phyloP scores from a whole-genome alignment of 2,113 vertebrate species.

The Hippocampus guttulatus region DNA sequence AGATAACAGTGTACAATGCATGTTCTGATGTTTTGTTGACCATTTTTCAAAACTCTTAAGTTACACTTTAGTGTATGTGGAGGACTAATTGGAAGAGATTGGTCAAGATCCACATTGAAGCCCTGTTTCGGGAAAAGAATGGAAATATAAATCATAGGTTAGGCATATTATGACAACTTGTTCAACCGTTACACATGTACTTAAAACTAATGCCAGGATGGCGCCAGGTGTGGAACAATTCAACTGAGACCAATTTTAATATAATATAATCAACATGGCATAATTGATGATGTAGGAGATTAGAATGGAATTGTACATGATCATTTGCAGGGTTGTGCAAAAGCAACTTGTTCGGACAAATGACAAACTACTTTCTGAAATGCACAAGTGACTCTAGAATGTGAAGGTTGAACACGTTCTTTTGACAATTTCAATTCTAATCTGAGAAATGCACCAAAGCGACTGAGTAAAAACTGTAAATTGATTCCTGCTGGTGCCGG shows the following conservation, averaged over 20 bases:
- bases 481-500: neutral
- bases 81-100: neutral
- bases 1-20: neutral
- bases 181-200: too few species aligned
- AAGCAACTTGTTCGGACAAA: neutral
- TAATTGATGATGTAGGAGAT: neutral
- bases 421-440: neutral
- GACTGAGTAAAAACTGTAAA: neutral
- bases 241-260: too few species aligned
- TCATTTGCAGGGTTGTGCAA: neutral
- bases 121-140: too few species aligned
- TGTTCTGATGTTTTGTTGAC: neutral
- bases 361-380: neutral
- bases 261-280: neutral
- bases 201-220: too few species aligned
- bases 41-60: neutral
- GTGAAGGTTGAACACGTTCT: neutral
- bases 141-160: too few species aligned
- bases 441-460: neutral
- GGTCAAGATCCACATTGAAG: neutral
- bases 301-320: neutral
- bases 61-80: neutral
- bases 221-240: too few species aligned
- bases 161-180: too few species aligned
- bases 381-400: neutral